Evolutionary conservation across 2,113 vertebrate species (phyloP).

Genomic region (Syngnathoides biaculeatus): DNA sequence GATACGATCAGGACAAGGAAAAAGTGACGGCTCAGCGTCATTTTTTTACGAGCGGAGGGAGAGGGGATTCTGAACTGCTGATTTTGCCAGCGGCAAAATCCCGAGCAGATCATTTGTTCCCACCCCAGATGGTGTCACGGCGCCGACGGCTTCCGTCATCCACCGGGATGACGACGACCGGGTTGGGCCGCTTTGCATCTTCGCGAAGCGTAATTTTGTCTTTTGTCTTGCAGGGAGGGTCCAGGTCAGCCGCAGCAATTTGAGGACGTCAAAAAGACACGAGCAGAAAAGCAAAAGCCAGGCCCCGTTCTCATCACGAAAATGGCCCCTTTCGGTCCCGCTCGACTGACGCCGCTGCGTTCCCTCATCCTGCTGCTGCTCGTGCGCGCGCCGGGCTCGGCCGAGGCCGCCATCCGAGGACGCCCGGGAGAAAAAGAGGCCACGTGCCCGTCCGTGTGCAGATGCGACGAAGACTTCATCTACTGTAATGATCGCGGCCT

Average conservation of each 20-base stretch:
- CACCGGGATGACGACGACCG: too few species aligned
- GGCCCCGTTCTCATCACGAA: constrained; percentile 40
- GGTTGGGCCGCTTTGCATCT: constrained; percentile 5
- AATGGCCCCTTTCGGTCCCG: constrained; percentile 72
- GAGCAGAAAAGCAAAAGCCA: constrained; percentile 30
- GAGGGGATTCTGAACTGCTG: background rate
- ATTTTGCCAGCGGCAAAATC: constrained; percentile 9
- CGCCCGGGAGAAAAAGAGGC: constrained; percentile 61
- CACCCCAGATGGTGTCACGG: background rate
- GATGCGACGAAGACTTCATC: constrained; percentile 88
- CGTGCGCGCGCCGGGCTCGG: constrained; percentile 73
- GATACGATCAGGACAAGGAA: too few species aligned
- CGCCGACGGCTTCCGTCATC: too few species aligned
- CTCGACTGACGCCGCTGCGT: constrained; percentile 78
- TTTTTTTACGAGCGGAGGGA: background rate
- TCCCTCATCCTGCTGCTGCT: constrained; percentile 78
- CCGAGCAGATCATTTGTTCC: background rate
- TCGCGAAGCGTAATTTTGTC: constrained; percentile 32
- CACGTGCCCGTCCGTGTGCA: constrained; percentile 83
- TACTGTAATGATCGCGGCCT: constrained; percentile 94
- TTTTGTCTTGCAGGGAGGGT: constrained; percentile 55
- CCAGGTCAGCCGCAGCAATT: constrained; percentile 44
- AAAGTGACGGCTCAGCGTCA: too few species aligned
- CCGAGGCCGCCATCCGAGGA: constrained; percentile 63
- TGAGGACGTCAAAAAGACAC: constrained; percentile 43